A percentile compares a stretch with the other conserved stretches of the same genome.
phyloP scores from a whole-genome alignment of 2,888 invertebrate genomes.

The Eubasilissa splendida region DNA sequence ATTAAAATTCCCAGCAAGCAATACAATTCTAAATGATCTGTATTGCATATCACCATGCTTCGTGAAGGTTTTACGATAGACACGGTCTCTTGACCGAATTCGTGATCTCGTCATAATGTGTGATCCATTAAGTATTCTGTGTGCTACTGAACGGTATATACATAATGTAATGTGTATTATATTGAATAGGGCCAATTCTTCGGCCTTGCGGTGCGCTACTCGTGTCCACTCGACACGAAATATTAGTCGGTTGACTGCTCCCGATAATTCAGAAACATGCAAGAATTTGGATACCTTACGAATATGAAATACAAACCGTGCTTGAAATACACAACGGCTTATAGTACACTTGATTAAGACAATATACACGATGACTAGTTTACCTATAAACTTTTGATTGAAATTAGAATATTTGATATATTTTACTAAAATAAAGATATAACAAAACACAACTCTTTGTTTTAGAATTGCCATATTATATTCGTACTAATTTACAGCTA shows the following conservation, averaged over 20 bases:
- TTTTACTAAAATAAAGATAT: too few species aligned
- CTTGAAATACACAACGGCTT: too few species aligned
- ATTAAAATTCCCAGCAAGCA: too few species aligned
- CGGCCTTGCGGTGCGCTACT: slow-evolving; percentile 13
- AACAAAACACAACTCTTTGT: too few species aligned
- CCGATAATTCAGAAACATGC: neutral
- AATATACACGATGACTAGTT: too few species aligned
- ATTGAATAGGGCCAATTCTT: neutral
- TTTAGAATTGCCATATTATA: too few species aligned
- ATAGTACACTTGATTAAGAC: too few species aligned
- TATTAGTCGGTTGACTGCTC: neutral
- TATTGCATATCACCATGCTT: neutral
- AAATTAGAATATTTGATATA: too few species aligned
- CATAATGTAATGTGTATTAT: neutral
- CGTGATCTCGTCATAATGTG: slow-evolving; percentile 24
- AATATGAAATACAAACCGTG: too few species aligned
- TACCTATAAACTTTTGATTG: too few species aligned
- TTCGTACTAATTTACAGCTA: too few species aligned
- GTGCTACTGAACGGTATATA: slow-evolving; percentile 3
- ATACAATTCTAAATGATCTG: too few species aligned
- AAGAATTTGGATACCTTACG: slow-evolving; percentile 10
- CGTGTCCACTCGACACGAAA: slow-evolving; percentile 16
- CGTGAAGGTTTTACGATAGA: slow-evolving; percentile 1
- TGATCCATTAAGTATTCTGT: neutral
- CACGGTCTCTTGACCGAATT: slow-evolving; percentile 30